A percentile compares a stretch with the other conserved stretches of the same genome.
These are phyloP conservation scores for Gymnothorax reevesii DNA, from an alignment of 2,797 vertebrate genomes.

Conservation along the genomic window DNA sequence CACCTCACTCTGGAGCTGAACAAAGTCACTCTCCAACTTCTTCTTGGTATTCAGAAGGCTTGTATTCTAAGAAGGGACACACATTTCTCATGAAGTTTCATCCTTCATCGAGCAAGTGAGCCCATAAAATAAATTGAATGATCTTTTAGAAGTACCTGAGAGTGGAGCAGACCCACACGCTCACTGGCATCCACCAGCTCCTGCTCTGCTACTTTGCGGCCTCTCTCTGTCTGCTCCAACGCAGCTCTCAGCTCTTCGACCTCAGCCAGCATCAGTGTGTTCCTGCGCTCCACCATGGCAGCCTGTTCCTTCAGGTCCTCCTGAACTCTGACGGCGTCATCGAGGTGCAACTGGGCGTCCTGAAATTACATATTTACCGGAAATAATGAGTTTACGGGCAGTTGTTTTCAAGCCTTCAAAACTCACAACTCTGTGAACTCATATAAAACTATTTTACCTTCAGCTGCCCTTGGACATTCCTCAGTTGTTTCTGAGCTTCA, in stretches of 20 bases:
- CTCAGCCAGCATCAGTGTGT: slow-evolving; percentile 73
- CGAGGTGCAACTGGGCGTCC: slow-evolving; percentile 76
- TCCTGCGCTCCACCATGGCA: slow-evolving; percentile 74
- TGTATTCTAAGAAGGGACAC: slow-evolving; percentile 73
- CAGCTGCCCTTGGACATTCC: slow-evolving; percentile 77
- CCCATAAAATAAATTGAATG: not conserved
- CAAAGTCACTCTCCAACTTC: slow-evolving; percentile 81
- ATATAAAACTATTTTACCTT: slow-evolving; percentile 70
- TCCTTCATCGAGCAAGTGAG: not conserved
- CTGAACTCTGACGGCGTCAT: slow-evolving; percentile 71
- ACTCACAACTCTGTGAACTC: not conserved
- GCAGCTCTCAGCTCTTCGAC: slow-evolving; percentile 77
- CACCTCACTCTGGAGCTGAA: slow-evolving; percentile 81
- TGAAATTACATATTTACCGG: slow-evolving; percentile 16
- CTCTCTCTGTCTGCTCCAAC: slow-evolving; percentile 78
- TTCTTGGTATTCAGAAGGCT: slow-evolving; percentile 80
- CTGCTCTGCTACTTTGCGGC: slow-evolving; percentile 76
- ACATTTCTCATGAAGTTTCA: not conserved
- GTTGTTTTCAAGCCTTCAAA: not conserved
- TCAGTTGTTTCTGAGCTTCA: slow-evolving; percentile 85
- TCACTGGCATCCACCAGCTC: slow-evolving; percentile 75
- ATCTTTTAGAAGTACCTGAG: slow-evolving; percentile 56
- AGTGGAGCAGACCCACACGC: slow-evolving; percentile 74
- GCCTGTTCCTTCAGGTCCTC: slow-evolving; percentile 82
- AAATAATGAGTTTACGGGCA: not conserved